Conservation (phyloP, 1,140 invertebrate genomes). For the Anastrepha ludens region DNA sequence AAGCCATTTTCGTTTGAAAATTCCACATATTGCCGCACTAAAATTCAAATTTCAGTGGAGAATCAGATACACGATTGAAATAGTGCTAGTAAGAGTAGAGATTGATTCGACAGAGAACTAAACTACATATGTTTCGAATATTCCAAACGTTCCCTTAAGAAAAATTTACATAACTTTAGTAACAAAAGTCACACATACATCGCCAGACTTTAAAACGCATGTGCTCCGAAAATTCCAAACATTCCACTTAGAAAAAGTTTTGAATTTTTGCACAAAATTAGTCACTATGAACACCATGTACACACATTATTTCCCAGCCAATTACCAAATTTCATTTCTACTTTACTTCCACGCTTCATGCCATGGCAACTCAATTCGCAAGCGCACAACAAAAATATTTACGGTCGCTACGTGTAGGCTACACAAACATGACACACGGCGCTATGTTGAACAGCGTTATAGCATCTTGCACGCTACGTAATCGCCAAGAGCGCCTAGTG, state of each 20-base stretch:
- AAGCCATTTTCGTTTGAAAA: too few relatives aligned
- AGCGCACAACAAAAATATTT: slow-evolving; percentile 21
- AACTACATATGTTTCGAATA: neutral
- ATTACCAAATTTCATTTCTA: neutral
- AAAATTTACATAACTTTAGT: neutral
- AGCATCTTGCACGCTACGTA: neutral
- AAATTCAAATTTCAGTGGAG: too few relatives aligned
- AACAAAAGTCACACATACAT: neutral
- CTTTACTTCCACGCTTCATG: neutral
- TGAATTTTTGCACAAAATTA: neutral
- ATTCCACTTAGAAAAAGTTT: neutral
- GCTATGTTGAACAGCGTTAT: neutral
- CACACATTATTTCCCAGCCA: neutral
- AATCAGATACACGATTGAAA: too few relatives aligned
- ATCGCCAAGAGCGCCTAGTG: neutral
- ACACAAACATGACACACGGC: neutral
- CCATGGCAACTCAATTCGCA: neutral
- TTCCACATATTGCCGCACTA: too few relatives aligned
- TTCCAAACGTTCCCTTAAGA: neutral
- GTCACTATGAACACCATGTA: neutral
- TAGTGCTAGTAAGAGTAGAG: too few relatives aligned
- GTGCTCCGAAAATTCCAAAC: neutral
- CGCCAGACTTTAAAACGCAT: neutral
- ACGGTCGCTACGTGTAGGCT: neutral
- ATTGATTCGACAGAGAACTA: too few relatives aligned